Percentiles rank a stretch among this genome's conserved stretches.
Conservation (phyloP, 2,113 vertebrate genomes). For the Meriones unguiculatus region DNA sequence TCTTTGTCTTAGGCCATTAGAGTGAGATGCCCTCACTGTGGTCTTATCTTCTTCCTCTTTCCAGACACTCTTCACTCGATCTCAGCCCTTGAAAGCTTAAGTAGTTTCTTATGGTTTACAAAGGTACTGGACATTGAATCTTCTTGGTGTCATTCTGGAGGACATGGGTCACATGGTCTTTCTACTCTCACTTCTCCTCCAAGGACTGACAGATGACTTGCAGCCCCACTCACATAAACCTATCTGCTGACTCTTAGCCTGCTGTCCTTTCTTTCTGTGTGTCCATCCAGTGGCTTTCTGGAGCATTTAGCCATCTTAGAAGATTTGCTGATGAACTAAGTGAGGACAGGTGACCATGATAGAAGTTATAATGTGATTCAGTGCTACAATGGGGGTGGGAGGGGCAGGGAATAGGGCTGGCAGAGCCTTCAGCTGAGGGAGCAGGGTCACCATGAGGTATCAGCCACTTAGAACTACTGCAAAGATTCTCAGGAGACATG, state of each 20-base stretch:
- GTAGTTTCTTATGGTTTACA: background rate
- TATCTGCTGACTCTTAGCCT: background rate
- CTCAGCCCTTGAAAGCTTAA: background rate
- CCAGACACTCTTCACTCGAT: background rate
- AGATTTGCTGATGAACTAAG: background rate
- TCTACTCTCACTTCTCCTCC: background rate
- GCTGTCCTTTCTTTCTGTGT: background rate
- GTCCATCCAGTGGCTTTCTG: background rate
- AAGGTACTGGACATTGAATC: background rate
- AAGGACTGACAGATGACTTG: background rate
- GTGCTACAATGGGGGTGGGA: rapidly evolving
- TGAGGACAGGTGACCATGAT: background rate
- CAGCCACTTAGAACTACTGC: background rate
- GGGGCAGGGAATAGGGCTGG: background rate
- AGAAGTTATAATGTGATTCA: background rate
- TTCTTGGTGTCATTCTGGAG: background rate
- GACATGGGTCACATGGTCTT: background rate
- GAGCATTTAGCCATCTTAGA: background rate
- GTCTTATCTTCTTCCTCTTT: background rate
- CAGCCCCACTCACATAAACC: no score
- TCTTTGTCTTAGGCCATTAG: background rate
- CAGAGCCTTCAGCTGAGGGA: background rate
- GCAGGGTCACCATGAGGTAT: background rate
- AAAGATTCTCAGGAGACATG: background rate
- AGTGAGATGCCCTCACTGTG: background rate